These are phyloP conservation scores for Leucania comma DNA, from an alignment of 2,888 invertebrate species.

Conservation along the genomic window DNA sequence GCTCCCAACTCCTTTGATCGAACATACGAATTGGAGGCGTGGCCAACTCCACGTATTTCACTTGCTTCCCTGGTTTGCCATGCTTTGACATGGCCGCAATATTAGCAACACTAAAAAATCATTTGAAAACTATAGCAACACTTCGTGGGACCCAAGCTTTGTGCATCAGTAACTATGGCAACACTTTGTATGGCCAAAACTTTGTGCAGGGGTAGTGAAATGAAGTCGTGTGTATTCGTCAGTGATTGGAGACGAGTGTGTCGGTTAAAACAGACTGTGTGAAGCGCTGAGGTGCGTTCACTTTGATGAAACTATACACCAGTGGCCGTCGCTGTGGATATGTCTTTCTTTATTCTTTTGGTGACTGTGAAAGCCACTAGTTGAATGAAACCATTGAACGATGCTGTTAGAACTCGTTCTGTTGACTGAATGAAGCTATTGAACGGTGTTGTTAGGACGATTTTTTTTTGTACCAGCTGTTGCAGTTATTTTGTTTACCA, in stretches of 20 bases:
- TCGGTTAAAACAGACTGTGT: constrained; percentile 35
- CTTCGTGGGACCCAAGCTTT: not conserved
- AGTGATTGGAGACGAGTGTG: constrained; percentile 42
- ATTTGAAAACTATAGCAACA: constrained; percentile 7
- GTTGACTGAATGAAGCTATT: not conserved
- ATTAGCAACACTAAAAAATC: not conserved
- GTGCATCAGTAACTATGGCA: constrained; percentile 3
- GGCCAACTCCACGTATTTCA: no score
- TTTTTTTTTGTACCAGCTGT: not conserved
- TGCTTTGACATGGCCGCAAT: no score
- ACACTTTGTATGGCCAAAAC: constrained; percentile 1
- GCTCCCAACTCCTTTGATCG: no score
- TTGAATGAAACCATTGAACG: constrained; percentile 7
- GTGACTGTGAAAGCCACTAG: not conserved
- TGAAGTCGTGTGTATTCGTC: constrained; percentile 9
- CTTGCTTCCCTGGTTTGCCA: no score
- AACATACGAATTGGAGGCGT: no score
- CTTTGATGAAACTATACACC: constrained; percentile 31
- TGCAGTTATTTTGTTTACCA: not conserved
- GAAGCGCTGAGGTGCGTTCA: not conserved
- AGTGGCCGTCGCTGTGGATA: not conserved
- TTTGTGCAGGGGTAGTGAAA: constrained; percentile 16
- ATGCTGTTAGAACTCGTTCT: not conserved
- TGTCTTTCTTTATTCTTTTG: constrained; percentile 17
- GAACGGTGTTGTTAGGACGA: not conserved